Conservation (phyloP, 2,888 invertebrate genomes). For the Tethea ocularis region DNA sequence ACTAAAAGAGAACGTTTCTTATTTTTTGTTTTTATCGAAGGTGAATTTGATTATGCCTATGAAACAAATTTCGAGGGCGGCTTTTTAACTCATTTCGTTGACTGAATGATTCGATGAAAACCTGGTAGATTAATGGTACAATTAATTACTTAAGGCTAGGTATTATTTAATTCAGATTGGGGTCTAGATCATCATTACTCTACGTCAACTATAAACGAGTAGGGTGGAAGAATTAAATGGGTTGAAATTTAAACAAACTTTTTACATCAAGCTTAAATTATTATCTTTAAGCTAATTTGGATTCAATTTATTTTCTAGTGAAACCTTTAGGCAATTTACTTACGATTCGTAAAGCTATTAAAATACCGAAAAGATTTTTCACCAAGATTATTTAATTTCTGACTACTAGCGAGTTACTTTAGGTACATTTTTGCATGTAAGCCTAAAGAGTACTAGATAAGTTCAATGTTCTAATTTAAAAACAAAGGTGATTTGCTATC, state of each 20-base stretch:
- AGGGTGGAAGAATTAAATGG: not conserved
- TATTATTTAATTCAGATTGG: not conserved
- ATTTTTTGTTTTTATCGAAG: not conserved
- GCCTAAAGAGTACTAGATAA: too few relatives aligned
- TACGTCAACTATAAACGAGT: not conserved
- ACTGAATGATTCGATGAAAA: not conserved
- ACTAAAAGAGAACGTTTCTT: too few relatives aligned
- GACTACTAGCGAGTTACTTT: too few relatives aligned
- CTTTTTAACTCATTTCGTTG: not conserved
- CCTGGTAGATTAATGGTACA: not conserved
- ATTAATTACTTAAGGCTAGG: not conserved
- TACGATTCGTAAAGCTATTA: not conserved
- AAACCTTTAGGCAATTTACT: not conserved
- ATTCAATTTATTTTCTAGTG: not conserved
- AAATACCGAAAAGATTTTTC: not conserved
- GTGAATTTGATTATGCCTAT: not conserved
- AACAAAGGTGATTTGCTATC: too few relatives aligned
- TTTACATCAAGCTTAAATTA: not conserved
- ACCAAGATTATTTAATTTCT: not conserved
- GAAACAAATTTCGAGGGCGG: not conserved
- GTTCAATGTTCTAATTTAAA: too few relatives aligned
- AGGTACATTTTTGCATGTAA: too few relatives aligned
- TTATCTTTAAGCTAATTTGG: not conserved
- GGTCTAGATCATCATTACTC: slow-evolving; percentile 2
- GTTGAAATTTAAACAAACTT: not conserved